phyloP scores from a whole-genome alignment of 2,797 vertebrate genomes.

The Poecilia wingei region DNA sequence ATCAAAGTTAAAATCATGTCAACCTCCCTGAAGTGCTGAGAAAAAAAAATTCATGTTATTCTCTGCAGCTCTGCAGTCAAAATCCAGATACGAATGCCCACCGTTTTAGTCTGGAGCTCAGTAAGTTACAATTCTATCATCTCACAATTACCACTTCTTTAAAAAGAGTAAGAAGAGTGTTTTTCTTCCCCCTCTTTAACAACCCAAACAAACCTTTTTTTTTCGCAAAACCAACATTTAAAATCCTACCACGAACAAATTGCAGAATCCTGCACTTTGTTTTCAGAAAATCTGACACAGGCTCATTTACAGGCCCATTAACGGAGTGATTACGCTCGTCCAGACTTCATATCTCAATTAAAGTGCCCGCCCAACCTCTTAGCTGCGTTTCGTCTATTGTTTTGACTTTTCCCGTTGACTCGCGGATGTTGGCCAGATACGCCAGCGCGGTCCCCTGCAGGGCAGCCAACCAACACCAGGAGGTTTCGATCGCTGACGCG shows the following conservation, averaged over 20 bases:
- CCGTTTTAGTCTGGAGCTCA: constrained; percentile 6
- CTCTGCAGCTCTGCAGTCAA: constrained; percentile 17
- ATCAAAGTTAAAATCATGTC: constrained; percentile 13
- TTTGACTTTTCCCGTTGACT: background rate
- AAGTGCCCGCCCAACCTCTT: background rate
- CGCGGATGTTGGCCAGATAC: background rate
- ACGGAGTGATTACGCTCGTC: background rate
- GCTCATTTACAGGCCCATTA: background rate
- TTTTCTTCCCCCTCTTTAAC: background rate
- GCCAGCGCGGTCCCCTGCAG: background rate
- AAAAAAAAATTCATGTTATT: background rate
- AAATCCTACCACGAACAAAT: background rate
- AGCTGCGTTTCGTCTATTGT: background rate
- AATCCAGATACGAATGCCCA: background rate
- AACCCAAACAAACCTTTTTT: background rate
- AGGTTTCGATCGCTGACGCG: constrained; percentile 35
- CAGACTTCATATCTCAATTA: background rate
- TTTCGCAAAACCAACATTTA: background rate
- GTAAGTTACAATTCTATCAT: background rate
- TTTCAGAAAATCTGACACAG: background rate
- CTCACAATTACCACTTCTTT: background rate
- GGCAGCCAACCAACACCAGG: constrained; percentile 1
- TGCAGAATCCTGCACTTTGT: background rate
- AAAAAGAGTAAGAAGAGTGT: background rate
- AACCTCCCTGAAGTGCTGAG: constrained; percentile 9